Base-by-base conservation (phyloP, 2,113 vertebrate species). In the Bolborhynchus lineola region DNA sequence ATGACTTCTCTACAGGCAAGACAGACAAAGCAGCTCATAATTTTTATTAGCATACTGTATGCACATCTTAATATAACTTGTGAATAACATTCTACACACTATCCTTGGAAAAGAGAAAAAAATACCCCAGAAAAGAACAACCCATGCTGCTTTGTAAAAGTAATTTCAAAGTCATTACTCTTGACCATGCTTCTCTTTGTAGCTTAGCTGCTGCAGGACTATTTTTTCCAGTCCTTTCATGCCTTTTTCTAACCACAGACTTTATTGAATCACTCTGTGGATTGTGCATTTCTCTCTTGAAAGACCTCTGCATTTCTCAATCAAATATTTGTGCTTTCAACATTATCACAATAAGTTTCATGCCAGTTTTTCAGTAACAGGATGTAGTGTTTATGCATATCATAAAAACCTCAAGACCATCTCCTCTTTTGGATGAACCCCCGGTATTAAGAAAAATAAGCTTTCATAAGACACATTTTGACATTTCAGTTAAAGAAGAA, bases 211-310 rank as follows among this genome's bases (percentile, higher is more conserved):
- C 90, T 93, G 69, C 33, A 81, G 49, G 76, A 90, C 72, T 88
- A 6, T 20, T 84, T 84, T 85, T 95, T 57, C 57, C 77, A 95
- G 76, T 50, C 52, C 62, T 93, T 88, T 44, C 33, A 2, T 95
- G 92, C 75, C 77, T 94, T 72, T 41, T 33, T 52, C 50, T 95
- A 93, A 92, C 91, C 91, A 87, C 93, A 94, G 29, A 46, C 52
- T 64, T 62, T 31, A 86, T 23, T 95, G 74, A 95, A 93, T 84
- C 77, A 63, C 42, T 72, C 17, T 84, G 92, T 83, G 95, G 92
- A 75, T 35, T 25, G 33, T 68, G 37, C 37, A 80, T 72, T 72
- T 89, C 65, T 92, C 71, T 94, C 47, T 93, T 72, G 92, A 93
- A 94, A 96, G 83, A 44, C 35, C 31, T 78, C 11, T 57, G 57